Percentiles rank a stretch among this genome's conserved stretches.
Evolutionary conservation across 1,140 invertebrate genomes (phyloP).

Genomic region (Dendrolimus punctatus): DNA sequence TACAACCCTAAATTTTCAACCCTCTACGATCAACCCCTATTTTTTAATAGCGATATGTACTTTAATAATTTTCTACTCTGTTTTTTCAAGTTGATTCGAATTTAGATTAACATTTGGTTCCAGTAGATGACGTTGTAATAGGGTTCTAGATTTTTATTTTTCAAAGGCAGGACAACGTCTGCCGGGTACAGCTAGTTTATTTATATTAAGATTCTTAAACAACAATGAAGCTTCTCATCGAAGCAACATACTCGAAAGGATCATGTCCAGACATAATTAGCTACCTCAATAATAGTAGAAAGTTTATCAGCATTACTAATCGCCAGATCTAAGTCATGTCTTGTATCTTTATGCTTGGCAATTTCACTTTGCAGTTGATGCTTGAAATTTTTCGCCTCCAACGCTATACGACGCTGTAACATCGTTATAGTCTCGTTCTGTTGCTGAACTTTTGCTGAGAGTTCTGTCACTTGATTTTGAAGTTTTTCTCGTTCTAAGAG

Average conservation of each 20-base stretch:
- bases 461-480: conserved; percentile 74
- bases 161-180: too few species aligned
- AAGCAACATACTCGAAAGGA: neutral
- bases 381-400: conserved; percentile 81
- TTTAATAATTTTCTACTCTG: too few species aligned
- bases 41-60: too few species aligned
- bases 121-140: too few species aligned
- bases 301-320: conserved; percentile 75
- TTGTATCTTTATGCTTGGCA: conserved; percentile 78
- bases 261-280: conserved; percentile 1
- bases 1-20: too few species aligned
- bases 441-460: conserved; percentile 76
- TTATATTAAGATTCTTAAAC: neutral
- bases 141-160: too few species aligned
- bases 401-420: conserved; percentile 76
- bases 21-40: too few species aligned
- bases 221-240: neutral
- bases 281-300: conserved; percentile 71
- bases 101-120: too few species aligned
- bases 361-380: conserved; percentile 80
- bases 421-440: conserved; percentile 80
- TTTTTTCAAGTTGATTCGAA: too few species aligned
- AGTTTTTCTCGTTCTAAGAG: conserved; percentile 82
- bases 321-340: conserved; percentile 77
- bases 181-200: too few species aligned